Conservation (phyloP, 2,797 vertebrate genomes). For the Gymnoscopelus microlampas region DNA sequence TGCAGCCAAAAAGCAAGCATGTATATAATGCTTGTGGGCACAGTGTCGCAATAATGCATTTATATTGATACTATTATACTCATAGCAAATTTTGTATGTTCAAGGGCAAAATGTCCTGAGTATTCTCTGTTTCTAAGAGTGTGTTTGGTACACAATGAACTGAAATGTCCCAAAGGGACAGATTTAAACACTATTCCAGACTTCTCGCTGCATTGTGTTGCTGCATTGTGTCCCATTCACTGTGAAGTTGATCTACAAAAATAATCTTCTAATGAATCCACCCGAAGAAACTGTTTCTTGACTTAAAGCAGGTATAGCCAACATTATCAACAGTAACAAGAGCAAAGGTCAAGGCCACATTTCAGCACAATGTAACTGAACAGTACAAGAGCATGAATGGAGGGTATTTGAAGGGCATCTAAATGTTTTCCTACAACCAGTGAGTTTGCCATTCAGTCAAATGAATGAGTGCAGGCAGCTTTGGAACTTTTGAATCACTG, state of each 20-base stretch:
- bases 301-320: no score
- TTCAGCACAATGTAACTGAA: not conserved
- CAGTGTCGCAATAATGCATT: no score
- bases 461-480: not conserved
- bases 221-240: constrained; percentile 1
- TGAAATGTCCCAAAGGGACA: not conserved
- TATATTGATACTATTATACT: no score
- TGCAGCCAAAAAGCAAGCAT: not conserved
- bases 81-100: not conserved
- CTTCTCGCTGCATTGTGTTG: not conserved
- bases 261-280: not conserved
- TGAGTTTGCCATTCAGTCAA: not conserved
- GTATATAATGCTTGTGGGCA: no score
- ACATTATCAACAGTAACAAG: no score
- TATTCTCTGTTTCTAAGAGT: not conserved
- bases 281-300: no score
- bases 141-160: not conserved
- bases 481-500: constrained; percentile 46
- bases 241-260: not conserved
- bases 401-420: not conserved
- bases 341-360: not conserved
- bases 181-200: constrained; percentile 1
- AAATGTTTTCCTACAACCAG: not conserved
- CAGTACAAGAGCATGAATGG: not conserved
- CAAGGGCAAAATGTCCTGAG: not conserved